Evolutionary conservation across 1,140 invertebrate species (phyloP).

Genomic region (Cepaea nemoralis): DNA sequence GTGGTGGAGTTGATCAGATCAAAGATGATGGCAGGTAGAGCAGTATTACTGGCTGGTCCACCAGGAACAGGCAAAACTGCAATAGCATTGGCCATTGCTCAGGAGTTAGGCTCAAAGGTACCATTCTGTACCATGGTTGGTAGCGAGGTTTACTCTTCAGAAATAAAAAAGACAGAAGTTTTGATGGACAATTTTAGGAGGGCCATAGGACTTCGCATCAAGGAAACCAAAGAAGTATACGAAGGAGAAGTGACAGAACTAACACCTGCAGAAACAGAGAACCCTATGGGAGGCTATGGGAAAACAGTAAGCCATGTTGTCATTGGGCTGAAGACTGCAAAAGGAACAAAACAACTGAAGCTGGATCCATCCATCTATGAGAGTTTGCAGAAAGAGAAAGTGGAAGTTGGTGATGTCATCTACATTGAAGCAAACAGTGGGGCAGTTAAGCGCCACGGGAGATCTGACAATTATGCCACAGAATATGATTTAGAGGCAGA

Average conservation of each 20-base stretch:
- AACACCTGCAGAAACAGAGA: slow-evolving; percentile 96
- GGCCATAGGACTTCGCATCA: slow-evolving; percentile 87
- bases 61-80: slow-evolving; percentile 98
- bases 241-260: slow-evolving; percentile 99
- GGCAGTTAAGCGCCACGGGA: slow-evolving; percentile 84
- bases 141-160: slow-evolving; percentile 98
- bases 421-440: slow-evolving; percentile 96
- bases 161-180: slow-evolving; percentile 99
- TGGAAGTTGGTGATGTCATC: slow-evolving; percentile 97
- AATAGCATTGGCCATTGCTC: slow-evolving; percentile 96
- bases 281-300: slow-evolving; percentile 95
- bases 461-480: slow-evolving; percentile 97
- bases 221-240: slow-evolving; percentile 98
- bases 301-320: slow-evolving; percentile 98
- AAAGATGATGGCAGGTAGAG: slow-evolving; percentile 98
- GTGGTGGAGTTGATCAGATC: slow-evolving; percentile 96
- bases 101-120: slow-evolving; percentile 97
- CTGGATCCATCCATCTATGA: slow-evolving; percentile 98
- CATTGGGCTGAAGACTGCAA: slow-evolving; percentile 96
- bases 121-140: slow-evolving; percentile 99
- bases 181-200: slow-evolving; percentile 99
- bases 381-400: slow-evolving; percentile 95
- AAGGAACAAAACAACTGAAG: slow-evolving; percentile 98
- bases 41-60: slow-evolving; percentile 93
- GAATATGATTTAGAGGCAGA: slow-evolving; percentile 99